Evolutionary conservation across 1,140 invertebrate species (phyloP).

Genomic region (Bicyclus anynana): DNA sequence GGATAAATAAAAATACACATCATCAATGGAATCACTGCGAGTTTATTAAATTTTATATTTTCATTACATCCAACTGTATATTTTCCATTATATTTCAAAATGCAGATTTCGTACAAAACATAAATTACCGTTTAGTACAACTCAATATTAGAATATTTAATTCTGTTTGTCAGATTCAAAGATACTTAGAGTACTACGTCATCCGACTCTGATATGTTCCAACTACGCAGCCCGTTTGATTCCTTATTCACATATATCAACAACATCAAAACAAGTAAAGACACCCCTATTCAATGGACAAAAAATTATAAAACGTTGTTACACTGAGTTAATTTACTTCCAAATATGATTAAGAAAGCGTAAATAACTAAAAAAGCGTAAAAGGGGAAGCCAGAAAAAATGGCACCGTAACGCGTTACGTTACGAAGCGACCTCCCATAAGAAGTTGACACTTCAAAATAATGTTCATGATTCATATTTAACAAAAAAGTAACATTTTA

Average conservation of each 20-base stretch:
- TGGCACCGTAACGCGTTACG: no score
- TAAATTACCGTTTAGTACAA: constrained; percentile 49
- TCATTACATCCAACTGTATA: constrained; percentile 68
- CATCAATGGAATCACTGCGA: constrained; percentile 75
- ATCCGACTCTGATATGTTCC: constrained; percentile 69
- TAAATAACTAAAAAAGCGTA: no score
- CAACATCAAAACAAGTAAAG: constrained; percentile 75
- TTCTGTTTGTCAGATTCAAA: constrained; percentile 61
- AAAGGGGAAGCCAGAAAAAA: no score
- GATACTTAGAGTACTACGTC: constrained; percentile 74
- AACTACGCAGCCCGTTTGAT: constrained; percentile 60
- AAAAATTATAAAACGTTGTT: constrained; percentile 30
- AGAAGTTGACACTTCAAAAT: no score
- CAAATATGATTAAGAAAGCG: no score
- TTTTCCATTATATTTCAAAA: constrained; percentile 54
- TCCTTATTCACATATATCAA: constrained; percentile 73
- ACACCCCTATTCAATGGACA: constrained; percentile 40
- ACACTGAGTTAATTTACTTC: neutral
- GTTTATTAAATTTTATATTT: constrained; percentile 72
- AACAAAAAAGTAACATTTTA: no score
- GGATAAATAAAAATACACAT: constrained; percentile 53
- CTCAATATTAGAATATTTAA: constrained; percentile 37
- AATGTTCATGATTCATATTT: no score
- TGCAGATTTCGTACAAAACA: constrained; percentile 50
- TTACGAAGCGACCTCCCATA: no score